These are phyloP conservation scores for Xestia sexstrigata DNA, from an alignment of 2,888 invertebrate genomes.

Conservation along the genomic window DNA sequence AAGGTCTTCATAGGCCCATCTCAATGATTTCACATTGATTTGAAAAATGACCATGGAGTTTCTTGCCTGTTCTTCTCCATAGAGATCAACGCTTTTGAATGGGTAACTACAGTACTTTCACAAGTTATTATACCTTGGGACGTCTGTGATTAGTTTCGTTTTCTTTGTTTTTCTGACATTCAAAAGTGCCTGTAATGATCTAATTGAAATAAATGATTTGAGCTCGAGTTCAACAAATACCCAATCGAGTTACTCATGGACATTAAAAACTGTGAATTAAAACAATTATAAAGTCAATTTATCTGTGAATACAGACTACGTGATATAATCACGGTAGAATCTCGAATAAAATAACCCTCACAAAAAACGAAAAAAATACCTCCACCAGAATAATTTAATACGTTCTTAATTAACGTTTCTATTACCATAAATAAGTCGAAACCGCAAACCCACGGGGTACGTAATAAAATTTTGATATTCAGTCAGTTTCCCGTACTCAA, in stretches of 20 bases:
- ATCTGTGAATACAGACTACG: not conserved
- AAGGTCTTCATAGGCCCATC: not conserved
- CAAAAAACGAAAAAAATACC: conserved; percentile 43
- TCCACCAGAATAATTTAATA: conserved; percentile 63
- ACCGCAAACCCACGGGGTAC: conserved; percentile 72
- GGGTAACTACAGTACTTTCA: no score
- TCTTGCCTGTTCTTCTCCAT: no score
- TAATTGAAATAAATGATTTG: no score
- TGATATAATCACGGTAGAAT: not conserved
- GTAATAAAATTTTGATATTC: conserved; percentile 83
- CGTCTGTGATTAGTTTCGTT: no score
- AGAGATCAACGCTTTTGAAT: no score
- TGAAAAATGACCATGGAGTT: no score
- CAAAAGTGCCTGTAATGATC: no score
- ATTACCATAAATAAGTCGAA: conserved; percentile 78
- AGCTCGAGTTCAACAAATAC: no score
- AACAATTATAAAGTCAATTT: not conserved
- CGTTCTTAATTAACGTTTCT: conserved; percentile 68
- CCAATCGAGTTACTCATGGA: no score
- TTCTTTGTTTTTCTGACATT: no score
- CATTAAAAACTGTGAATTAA: not conserved
- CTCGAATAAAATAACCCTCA: not conserved
- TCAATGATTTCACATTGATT: no score
- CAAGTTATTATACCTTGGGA: no score
- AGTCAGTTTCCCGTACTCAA: conserved; percentile 67